A percentile compares a stretch with the other conserved stretches of the same genome.
Conservation (phyloP, 1,140 invertebrate species). For the Calosoma granatense region DNA sequence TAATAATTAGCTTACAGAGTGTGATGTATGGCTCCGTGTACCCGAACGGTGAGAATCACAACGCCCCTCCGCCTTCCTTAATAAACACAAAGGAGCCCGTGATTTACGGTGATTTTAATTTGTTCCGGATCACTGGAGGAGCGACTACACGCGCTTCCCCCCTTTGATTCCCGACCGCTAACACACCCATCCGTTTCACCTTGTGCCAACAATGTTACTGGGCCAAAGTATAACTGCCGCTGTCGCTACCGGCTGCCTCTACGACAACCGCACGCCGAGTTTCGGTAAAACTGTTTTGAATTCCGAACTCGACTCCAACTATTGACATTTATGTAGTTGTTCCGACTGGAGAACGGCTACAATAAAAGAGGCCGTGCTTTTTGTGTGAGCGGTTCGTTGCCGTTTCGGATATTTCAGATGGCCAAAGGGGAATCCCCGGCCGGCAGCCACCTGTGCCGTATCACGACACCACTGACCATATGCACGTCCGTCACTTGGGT, state of each 20-base stretch:
- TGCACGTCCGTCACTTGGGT: no score
- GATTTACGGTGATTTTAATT: constrained; percentile 18
- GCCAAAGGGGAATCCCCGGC: no score
- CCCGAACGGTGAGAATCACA: no score
- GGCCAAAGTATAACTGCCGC: no score
- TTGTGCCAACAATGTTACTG: no score
- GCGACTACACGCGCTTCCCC: no score
- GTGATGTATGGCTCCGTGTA: constrained; percentile 16
- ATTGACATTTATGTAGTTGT: background rate
- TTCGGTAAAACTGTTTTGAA: background rate
- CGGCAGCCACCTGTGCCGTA: no score
- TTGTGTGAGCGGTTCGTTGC: background rate
- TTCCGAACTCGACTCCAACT: background rate
- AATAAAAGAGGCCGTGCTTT: background rate
- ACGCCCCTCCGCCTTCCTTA: background rate
- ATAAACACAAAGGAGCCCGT: constrained; percentile 13
- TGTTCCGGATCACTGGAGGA: constrained; percentile 17
- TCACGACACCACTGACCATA: no score
- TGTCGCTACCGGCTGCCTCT: background rate
- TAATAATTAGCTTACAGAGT: constrained; percentile 14
- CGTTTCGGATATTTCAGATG: no score
- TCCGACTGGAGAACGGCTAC: background rate
- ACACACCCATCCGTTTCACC: no score
- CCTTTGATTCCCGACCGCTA: no score
- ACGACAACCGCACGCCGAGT: background rate